These are phyloP conservation scores for Automeris io DNA, from an alignment of 2,888 invertebrate genomes.

Conservation along the genomic window DNA sequence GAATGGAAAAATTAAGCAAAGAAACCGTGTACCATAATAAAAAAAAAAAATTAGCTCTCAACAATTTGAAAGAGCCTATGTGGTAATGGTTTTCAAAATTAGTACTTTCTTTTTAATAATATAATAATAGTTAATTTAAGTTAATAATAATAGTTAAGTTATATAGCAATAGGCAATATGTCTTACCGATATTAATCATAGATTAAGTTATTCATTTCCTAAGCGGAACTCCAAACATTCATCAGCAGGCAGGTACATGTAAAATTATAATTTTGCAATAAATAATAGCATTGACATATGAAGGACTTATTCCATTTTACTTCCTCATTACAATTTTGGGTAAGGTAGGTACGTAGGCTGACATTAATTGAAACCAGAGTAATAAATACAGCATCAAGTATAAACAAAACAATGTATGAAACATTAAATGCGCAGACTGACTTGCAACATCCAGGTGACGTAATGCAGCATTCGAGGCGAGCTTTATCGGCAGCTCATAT, in stretches of 20 bases:
- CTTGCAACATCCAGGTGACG: too few species aligned
- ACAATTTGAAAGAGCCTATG: too few species aligned
- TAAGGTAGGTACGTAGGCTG: slow-evolving; percentile 3
- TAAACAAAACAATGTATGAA: not conserved
- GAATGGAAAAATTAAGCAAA: too few species aligned
- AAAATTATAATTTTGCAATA: slow-evolving; percentile 21
- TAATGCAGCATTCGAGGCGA: too few species aligned
- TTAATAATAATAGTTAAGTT: not conserved
- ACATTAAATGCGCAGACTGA: too few species aligned
- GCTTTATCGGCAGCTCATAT: too few species aligned
- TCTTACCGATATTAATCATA: not conserved
- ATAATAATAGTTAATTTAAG: too few species aligned
- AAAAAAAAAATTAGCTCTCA: too few species aligned
- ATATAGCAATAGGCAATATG: not conserved
- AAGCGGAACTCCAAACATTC: slow-evolving; percentile 18
- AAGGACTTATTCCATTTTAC: slow-evolving; percentile 22
- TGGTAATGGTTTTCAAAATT: too few species aligned
- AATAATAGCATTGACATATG: slow-evolving; percentile 20
- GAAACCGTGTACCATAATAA: too few species aligned
- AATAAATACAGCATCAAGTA: not conserved
- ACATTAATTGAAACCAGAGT: not conserved
- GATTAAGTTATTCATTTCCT: slow-evolving; percentile 8
- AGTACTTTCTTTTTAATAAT: too few species aligned
- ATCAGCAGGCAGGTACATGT: slow-evolving; percentile 11
- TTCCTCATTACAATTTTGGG: slow-evolving; percentile 18